A percentile compares a stretch with the other conserved stretches of the same genome.
Evolutionary conservation across 2,888 invertebrate genomes (phyloP).

Genomic region (Spicauda simplicius): DNA sequence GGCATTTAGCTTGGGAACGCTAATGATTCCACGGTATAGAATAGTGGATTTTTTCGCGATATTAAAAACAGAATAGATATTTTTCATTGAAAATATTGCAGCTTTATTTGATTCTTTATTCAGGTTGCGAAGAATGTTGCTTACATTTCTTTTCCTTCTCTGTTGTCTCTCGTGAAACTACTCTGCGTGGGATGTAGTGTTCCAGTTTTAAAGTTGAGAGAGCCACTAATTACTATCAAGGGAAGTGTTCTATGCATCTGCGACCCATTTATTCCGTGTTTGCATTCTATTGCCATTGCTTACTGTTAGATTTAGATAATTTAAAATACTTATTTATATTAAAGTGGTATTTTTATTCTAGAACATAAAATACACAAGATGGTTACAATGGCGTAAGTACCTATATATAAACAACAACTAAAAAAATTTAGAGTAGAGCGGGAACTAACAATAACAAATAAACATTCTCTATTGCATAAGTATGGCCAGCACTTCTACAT

Average conservation of each 20-base stretch:
- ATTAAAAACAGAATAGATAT: background rate
- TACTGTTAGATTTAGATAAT: no score
- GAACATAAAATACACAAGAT: no score
- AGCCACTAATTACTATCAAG: constrained; percentile 3
- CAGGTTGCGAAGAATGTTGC: background rate
- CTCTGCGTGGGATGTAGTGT: constrained; percentile 13
- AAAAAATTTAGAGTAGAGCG: no score
- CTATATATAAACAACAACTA: no score
- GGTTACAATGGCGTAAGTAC: no score
- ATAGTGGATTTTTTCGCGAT: background rate
- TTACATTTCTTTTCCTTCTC: constrained; percentile 6
- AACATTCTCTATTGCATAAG: no score
- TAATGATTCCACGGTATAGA: background rate
- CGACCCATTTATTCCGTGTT: constrained; percentile 4
- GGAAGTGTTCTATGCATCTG: constrained; percentile 1
- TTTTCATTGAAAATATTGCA: background rate
- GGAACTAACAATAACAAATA: no score
- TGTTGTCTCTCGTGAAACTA: background rate
- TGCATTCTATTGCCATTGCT: background rate
- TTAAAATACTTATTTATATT: no score
- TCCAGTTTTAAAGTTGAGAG: constrained; percentile 6
- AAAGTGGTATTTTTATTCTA: no score
- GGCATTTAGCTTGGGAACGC: background rate
- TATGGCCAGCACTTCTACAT: no score
- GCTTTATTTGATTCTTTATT: background rate